phyloP scores from a whole-genome alignment of 2,113 vertebrate species.

The Menidia beryllina region DNA sequence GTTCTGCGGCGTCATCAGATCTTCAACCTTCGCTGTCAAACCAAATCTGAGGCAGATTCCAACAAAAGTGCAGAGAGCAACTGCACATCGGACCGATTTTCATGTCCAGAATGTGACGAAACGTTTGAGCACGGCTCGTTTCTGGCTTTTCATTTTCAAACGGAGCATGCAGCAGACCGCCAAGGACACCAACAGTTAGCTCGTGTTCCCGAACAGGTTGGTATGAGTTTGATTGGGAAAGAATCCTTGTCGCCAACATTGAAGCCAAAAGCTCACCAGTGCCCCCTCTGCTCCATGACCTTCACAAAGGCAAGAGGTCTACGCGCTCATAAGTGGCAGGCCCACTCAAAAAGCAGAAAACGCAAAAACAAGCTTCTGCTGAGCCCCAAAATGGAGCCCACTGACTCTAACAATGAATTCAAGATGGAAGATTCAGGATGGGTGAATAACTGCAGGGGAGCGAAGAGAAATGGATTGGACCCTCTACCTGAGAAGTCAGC shows the following conservation, averaged over 20 bases:
- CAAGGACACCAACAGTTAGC: background rate
- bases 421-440: background rate
- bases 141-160: slow-evolving; percentile 52
- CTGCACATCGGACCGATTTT: slow-evolving; percentile 6
- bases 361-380: slow-evolving; percentile 1
- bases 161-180: slow-evolving; percentile 40
- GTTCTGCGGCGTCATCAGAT: slow-evolving; percentile 76
- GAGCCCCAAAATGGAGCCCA: background rate
- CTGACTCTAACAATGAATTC: background rate
- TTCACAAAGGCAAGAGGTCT: slow-evolving; percentile 78
- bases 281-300: slow-evolving; percentile 72
- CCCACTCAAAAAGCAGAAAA: slow-evolving; percentile 58
- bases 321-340: slow-evolving; percentile 81
- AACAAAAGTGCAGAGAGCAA: background rate
- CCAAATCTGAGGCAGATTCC: slow-evolving; percentile 16
- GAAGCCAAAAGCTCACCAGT: slow-evolving; percentile 61
- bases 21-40: slow-evolving; percentile 67
- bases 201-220: background rate
- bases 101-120: slow-evolving; percentile 55
- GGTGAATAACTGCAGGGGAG: slow-evolving; percentile 4
- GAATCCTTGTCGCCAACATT: slow-evolving; percentile 2
- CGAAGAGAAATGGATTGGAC: slow-evolving; percentile 5
- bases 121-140: slow-evolving; percentile 56
- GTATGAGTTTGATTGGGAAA: background rate
- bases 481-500: slow-evolving; percentile 24